A percentile compares a stretch with the other conserved stretches of the same genome.
phyloP scores from a whole-genome alignment of 2,113 vertebrate genomes.

The Oncorhynchus masou region DNA sequence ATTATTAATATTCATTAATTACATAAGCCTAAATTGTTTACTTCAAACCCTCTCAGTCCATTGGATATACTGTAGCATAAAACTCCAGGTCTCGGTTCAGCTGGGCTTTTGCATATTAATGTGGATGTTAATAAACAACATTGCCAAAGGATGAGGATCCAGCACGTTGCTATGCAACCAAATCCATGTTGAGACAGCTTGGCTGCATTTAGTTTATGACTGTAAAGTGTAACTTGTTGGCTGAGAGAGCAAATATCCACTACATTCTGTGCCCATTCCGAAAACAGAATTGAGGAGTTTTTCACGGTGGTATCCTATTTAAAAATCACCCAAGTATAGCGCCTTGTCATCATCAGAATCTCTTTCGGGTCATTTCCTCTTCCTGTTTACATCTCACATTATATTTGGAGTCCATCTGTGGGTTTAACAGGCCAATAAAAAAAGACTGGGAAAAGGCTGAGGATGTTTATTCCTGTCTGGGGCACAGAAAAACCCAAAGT shows the following conservation, averaged over 20 bases:
- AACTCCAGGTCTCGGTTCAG: no score
- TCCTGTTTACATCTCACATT: neutral
- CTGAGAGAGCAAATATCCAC: constrained; percentile 45
- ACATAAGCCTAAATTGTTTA: no score
- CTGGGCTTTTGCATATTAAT: no score
- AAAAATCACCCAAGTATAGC: neutral
- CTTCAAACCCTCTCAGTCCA: no score
- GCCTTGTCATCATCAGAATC: neutral
- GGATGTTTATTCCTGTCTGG: neutral
- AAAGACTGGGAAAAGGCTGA: neutral
- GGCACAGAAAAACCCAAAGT: neutral
- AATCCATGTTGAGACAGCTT: constrained; percentile 24
- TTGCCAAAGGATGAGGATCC: constrained; percentile 18
- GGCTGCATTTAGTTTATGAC: constrained; percentile 21
- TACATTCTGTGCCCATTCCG: constrained; percentile 51
- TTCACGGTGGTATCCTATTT: constrained; percentile 3
- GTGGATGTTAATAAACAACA: no score
- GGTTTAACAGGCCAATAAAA: neutral
- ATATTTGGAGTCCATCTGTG: neutral
- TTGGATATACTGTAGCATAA: no score
- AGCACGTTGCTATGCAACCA: constrained; percentile 43
- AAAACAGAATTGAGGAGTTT: constrained; percentile 22
- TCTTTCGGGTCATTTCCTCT: neutral
- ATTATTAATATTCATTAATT: no score
- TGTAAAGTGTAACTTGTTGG: constrained; percentile 16